A percentile compares a stretch with the other conserved stretches of the same genome.
Evolutionary conservation across 2,113 vertebrate species (phyloP).

Genomic region (Nothocercus julius): DNA sequence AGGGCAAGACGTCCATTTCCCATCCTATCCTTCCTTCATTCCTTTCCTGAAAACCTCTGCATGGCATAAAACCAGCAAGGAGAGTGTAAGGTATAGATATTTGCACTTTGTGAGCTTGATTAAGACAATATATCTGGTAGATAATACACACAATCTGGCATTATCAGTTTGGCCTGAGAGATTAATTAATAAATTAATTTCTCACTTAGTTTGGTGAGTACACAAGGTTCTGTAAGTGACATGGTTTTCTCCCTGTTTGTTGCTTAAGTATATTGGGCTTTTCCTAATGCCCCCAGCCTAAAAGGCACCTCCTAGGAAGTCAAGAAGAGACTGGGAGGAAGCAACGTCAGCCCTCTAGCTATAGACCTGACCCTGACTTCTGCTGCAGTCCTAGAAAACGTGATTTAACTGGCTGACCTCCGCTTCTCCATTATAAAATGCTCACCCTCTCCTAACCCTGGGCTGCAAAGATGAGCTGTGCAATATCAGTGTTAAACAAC

Average conservation of each 20-base stretch:
- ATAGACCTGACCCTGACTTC: not conserved
- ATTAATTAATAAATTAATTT: not conserved
- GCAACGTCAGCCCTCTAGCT: not conserved
- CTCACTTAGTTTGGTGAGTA: not conserved
- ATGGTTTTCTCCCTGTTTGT: accelerated
- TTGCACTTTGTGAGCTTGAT: not conserved
- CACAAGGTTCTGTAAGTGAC: not conserved
- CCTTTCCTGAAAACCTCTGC: not conserved
- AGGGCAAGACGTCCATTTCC: not conserved
- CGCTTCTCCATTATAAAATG: not conserved
- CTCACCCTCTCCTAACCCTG: not conserved
- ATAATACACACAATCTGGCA: not conserved
- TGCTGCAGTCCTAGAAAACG: not conserved
- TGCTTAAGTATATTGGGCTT: not conserved
- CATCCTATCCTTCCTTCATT: not conserved
- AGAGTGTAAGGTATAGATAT: not conserved
- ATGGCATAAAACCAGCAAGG: not conserved
- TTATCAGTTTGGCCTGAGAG: not conserved
- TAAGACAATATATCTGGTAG: not conserved
- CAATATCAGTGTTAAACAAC: not conserved
- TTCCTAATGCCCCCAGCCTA: not conserved
- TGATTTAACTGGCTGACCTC: not conserved
- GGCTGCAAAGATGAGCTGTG: not conserved
- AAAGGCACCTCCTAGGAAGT: not conserved
- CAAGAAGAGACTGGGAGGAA: accelerated